phyloP scores from a whole-genome alignment of 64 coral and sea anemone genomes.

The Porites lutea region DNA sequence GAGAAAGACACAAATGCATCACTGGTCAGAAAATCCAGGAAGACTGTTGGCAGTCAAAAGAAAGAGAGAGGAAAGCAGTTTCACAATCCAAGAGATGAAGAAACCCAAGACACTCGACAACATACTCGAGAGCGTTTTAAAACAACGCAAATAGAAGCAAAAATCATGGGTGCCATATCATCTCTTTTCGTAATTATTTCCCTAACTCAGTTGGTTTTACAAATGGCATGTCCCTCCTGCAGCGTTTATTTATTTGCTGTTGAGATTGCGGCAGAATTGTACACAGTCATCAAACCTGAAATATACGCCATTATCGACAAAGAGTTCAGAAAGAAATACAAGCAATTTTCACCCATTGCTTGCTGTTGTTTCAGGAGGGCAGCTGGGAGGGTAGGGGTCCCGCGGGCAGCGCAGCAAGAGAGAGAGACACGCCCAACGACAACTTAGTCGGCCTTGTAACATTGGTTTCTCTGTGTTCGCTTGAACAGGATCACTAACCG shows the following conservation, averaged over 20 bases:
- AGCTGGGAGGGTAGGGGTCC: too few species aligned
- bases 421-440: background rate
- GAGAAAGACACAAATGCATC: too few species aligned
- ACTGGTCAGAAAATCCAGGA: too few species aligned
- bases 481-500: too few species aligned
- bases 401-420: background rate
- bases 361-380: slow-evolving; percentile 23
- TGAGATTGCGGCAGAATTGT: background rate
- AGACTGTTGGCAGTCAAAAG: background rate
- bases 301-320: background rate
- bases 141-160: background rate
- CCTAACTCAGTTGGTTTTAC: background rate
- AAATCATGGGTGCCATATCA: background rate
- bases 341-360: background rate
- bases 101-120: background rate
- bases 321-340: slow-evolving; percentile 20
- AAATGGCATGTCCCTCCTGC: background rate
- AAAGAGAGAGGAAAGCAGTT: background rate
- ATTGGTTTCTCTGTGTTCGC: too few species aligned
- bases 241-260: background rate
- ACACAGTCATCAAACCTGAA: background rate
- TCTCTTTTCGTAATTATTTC: background rate
- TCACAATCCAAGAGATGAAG: background rate
- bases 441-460: too few species aligned
- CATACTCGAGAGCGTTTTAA: background rate